These are phyloP conservation scores for Caenorhabditis zanzibari DNA, from an alignment of 2,888 invertebrate species.

Conservation along the genomic window DNA sequence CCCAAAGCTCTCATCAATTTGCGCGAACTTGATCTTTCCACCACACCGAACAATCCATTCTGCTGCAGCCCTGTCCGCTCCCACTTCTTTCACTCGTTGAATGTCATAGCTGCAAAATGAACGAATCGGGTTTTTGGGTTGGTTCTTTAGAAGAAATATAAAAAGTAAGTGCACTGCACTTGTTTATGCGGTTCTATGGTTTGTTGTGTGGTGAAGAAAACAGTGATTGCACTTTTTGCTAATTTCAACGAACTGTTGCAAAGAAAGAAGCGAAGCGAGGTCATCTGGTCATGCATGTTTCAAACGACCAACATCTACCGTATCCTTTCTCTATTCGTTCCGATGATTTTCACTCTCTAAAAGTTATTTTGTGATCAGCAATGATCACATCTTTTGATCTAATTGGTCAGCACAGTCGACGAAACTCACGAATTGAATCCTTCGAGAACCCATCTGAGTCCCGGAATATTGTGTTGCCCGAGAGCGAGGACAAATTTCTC, in stretches of 20 bases:
- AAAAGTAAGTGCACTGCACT: constrained; percentile 19
- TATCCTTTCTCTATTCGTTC: constrained; percentile 4
- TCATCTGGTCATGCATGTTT: constrained; percentile 8
- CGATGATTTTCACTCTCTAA: constrained; percentile 1
- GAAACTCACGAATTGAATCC: constrained; percentile 76
- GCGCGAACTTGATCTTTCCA: constrained; percentile 64
- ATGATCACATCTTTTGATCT: background rate
- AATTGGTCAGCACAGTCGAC: background rate
- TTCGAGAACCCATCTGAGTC: constrained; percentile 78
- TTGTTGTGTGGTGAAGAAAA: constrained; percentile 24
- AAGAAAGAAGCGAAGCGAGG: constrained; percentile 10
- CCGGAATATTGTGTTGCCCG: constrained; percentile 77
- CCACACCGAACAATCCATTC: constrained; percentile 97
- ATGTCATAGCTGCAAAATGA: constrained; percentile 74
- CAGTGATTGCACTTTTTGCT: constrained; percentile 48
- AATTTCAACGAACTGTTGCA: constrained; percentile 11
- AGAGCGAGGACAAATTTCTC: constrained; percentile 70
- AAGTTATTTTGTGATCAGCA: constrained; percentile 1
- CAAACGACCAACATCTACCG: constrained; percentile 27
- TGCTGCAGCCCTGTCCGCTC: constrained; percentile 93
- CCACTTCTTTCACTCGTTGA: constrained; percentile 85
- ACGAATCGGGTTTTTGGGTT: constrained; percentile 42
- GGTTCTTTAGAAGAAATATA: background rate
- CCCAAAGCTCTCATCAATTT: constrained; percentile 72
- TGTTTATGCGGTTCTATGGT: constrained; percentile 24